Percentiles rank a stretch among this genome's conserved stretches.
Conservation (phyloP, 2,888 invertebrate genomes). For the Macrosoma leucophasiata region DNA sequence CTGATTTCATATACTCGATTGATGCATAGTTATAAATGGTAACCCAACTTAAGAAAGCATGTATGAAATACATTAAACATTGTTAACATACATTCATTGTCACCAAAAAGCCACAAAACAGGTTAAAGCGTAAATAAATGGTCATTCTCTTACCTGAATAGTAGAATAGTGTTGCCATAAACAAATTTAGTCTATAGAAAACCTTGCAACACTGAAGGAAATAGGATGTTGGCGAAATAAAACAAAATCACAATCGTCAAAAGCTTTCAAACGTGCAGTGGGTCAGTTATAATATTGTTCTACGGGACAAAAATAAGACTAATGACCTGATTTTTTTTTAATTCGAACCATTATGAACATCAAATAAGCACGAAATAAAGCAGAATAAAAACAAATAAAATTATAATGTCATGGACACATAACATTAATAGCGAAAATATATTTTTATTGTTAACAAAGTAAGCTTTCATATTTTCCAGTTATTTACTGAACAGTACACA, state of each 20-base stretch:
- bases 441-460: too few species aligned
- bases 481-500: too few species aligned
- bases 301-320: too few species aligned
- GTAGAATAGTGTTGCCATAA: conserved; percentile 42
- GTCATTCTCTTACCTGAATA: conserved; percentile 48
- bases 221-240: conserved; percentile 50
- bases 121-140: conserved; percentile 33
- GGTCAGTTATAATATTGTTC: conserved; percentile 29
- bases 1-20: too few species aligned
- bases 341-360: too few species aligned
- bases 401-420: too few species aligned
- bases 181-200: conserved; percentile 39
- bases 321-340: too few species aligned
- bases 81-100: conserved; percentile 16
- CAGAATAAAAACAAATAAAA: too few species aligned
- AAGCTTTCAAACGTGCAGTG: conserved; percentile 74
- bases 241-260: conserved; percentile 75
- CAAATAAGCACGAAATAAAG: too few species aligned
- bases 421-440: too few species aligned
- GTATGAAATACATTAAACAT: conserved; percentile 48
- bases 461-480: too few species aligned
- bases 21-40: too few species aligned
- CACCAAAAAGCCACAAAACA: conserved; percentile 2
- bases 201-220: conserved; percentile 47
- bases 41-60: conserved; percentile 46